Base-by-base conservation (phyloP, 2,797 vertebrate species). In the Macropodus opercularis region DNA sequence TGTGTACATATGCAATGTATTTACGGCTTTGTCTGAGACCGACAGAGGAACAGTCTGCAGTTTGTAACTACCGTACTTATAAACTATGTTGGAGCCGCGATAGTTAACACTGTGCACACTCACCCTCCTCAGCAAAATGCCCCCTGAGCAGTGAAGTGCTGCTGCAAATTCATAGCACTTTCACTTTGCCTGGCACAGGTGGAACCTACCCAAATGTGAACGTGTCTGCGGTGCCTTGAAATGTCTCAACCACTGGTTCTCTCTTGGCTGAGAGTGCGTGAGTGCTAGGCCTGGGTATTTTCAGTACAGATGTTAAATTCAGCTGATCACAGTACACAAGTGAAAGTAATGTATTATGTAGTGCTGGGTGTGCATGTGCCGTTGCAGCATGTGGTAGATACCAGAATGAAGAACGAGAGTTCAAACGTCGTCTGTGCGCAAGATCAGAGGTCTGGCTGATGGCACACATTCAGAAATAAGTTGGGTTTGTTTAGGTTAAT, bases 281-380 rank as follows among this genome's bases (percentile, higher is more conserved):
- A 8, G 27, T 29, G 26, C 78, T 70, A 69, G 71, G 72, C 65
- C 77, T 82, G 77, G 79, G 72, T 80, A 78, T 61, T 72, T 63
- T 63, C 18, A 40, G 10, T 18, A 12, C 34, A 32, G 44, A 62
- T 47, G 42, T 24, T 46, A 58, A 62, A 9, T 71, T 32, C 21
- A 59, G 4, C 57, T 14, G 38, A 0, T 38, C n/a, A n/a, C n/a
- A n/a, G n/a, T 40, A 1, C 2, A 11, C n/a, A 17, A 22, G 34
- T 6, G 27, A 39, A 24, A 22, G 22, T 22, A 14, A 40, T 18
- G 19, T 18, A 35, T 41, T 48, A 22, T 22, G 22, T 21, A 42
- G 17, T 3, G 19, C 44, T 14, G 17, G 15, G n/a, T 2, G 7
- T 39, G 34, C 19, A 24, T 9, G 44, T 40, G 39, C n/a, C 19